Evolutionary conservation across 2,888 invertebrate species (phyloP).

Genomic region (Tetheella fluctuosa): DNA sequence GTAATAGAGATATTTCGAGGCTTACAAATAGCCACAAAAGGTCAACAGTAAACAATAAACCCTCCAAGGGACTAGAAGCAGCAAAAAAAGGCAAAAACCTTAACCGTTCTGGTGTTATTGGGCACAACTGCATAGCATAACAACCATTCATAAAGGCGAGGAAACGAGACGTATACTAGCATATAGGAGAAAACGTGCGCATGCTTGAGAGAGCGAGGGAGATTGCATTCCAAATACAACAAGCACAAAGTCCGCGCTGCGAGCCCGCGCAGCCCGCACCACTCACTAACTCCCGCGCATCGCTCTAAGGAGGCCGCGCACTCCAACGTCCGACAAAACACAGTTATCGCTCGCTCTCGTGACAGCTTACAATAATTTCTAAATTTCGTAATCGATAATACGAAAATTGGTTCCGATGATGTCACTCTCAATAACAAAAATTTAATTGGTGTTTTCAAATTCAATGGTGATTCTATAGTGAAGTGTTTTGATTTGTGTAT

Average conservation of each 20-base stretch:
- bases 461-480: constrained; percentile 41
- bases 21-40: constrained; percentile 28
- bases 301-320: constrained; percentile 40
- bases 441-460: constrained; percentile 52
- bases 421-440: constrained; percentile 45
- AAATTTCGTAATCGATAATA: constrained; percentile 54
- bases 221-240: constrained; percentile 74
- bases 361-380: constrained; percentile 52
- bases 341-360: constrained; percentile 43
- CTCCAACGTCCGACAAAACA: constrained; percentile 23
- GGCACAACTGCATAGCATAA: constrained; percentile 64
- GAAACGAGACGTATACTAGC: constrained; percentile 63
- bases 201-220: constrained; percentile 76
- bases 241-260: constrained; percentile 43
- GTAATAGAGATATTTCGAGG: constrained; percentile 16
- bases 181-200: constrained; percentile 64
- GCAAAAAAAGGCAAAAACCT: constrained; percentile 55
- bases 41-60: constrained; percentile 50
- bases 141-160: constrained; percentile 73
- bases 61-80: constrained; percentile 34
- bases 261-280: constrained; percentile 36
- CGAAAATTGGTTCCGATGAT: constrained; percentile 55
- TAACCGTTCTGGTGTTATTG: constrained; percentile 48
- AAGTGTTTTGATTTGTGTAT: constrained; percentile 52
- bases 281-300: constrained; percentile 39